These are phyloP conservation scores for Orbicella faveolata DNA, from an alignment of 64 coral and sea anemone species.

Conservation along the genomic window DNA sequence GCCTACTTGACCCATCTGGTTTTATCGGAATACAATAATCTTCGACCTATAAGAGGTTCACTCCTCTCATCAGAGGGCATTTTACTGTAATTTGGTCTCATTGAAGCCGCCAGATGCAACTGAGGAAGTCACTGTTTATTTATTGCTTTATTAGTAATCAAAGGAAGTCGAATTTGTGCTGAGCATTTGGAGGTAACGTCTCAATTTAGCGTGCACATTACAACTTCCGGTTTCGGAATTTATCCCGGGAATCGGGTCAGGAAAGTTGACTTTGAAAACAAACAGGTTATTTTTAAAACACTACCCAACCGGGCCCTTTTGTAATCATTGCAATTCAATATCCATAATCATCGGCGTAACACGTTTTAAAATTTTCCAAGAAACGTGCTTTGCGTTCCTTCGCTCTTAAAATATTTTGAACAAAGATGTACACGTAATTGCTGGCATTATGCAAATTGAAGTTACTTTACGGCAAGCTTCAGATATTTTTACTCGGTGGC, in stretches of 20 bases:
- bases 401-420: neutral
- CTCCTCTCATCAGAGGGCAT: too few relatives aligned
- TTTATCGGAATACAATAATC: too few relatives aligned
- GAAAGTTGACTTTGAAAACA: neutral
- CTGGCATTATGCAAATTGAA: neutral
- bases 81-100: too few relatives aligned
- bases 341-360: neutral
- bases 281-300: neutral
- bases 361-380: neutral
- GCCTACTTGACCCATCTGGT: too few relatives aligned
- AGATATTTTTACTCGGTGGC: too few relatives aligned
- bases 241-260: neutral
- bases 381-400: neutral
- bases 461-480: neutral
- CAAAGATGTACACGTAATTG: neutral
- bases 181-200: neutral
- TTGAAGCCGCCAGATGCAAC: too few relatives aligned
- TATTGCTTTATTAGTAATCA: neutral
- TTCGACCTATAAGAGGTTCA: too few relatives aligned
- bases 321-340: neutral
- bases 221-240: neutral
- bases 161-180: neutral
- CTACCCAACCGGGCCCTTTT: neutral
- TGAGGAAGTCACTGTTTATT: too few relatives aligned
- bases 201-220: neutral